Evolutionary conservation across 2,797 vertebrate genomes (phyloP).

Genomic region (Salmo trutta): DNA sequence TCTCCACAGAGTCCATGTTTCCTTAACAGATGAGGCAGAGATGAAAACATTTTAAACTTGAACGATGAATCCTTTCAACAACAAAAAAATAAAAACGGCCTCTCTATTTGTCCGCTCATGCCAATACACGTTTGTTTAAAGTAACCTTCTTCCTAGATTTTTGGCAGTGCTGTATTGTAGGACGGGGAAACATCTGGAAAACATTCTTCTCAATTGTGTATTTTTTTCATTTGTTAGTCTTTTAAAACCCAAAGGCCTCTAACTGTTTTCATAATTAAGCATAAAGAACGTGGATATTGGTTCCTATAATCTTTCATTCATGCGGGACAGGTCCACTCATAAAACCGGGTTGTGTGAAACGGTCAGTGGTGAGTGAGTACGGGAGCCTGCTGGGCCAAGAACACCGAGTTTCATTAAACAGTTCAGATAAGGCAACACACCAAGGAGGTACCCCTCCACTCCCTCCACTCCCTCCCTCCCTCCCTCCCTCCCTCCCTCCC

Average conservation of each 20-base stretch:
- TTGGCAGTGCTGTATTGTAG: constrained; percentile 56
- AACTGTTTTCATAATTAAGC: constrained; percentile 53
- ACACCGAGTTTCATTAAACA: constrained; percentile 27
- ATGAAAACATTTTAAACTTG: constrained; percentile 60
- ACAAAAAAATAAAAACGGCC: constrained; percentile 67
- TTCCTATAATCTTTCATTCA: constrained; percentile 56
- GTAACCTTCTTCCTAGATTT: constrained; percentile 75
- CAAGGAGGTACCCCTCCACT: constrained; percentile 16
- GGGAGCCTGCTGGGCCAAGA: constrained; percentile 13
- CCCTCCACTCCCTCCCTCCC: too few species aligned
- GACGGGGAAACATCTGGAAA: constrained; percentile 75
- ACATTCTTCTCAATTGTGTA: constrained; percentile 45
- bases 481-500: too few species aligned
- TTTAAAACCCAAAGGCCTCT: constrained; percentile 37
- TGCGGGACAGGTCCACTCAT: constrained; percentile 29
- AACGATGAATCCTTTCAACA: constrained; percentile 60
- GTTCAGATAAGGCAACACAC: constrained; percentile 38
- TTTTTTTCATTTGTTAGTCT: constrained; percentile 42
- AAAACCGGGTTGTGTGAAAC: constrained; percentile 35
- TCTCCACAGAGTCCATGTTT: constrained; percentile 32
- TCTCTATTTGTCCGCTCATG: constrained; percentile 41
- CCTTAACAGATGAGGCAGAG: constrained; percentile 59
- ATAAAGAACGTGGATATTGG: constrained; percentile 51
- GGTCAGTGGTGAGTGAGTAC: constrained; percentile 46
- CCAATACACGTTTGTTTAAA: constrained; percentile 70